Evolutionary conservation across 35 echinoderm and acorn worm species (phyloP).

Genomic region (Chiridota heheva): DNA sequence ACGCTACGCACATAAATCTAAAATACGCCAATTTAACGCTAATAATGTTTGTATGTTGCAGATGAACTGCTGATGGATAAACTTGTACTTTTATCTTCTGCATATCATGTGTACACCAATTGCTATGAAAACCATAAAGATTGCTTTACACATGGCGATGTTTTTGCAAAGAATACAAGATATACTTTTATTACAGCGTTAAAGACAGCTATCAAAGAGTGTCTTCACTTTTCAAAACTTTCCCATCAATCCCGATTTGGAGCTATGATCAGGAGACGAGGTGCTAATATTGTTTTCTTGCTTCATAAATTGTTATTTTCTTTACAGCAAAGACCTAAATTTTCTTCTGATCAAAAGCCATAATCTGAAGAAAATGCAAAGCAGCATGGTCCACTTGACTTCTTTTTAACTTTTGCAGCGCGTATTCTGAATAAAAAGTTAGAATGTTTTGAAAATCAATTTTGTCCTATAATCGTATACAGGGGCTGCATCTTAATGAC

Average conservation of each 20-base stretch:
- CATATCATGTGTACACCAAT: too few relatives aligned
- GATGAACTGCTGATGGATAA: too few relatives aligned
- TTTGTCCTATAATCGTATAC: neutral
- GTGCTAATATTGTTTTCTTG: neutral
- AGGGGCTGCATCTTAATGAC: neutral
- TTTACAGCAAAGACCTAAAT: neutral
- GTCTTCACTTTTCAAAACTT: neutral
- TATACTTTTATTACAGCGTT: neutral
- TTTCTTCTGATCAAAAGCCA: neutral
- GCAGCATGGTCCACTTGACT: too few relatives aligned
- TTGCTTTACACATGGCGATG: neutral
- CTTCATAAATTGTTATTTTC: neutral
- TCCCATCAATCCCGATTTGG: neutral
- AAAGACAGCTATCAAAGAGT: slow-evolving; percentile 1
- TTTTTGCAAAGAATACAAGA: neutral
- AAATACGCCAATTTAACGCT: too few relatives aligned
- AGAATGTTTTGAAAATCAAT: neutral
- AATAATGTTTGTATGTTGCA: too few relatives aligned
- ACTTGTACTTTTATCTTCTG: too few relatives aligned
- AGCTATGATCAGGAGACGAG: slow-evolving; percentile 21
- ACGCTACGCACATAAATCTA: too few relatives aligned
- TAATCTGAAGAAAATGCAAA: neutral
- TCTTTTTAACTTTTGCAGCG: neutral
- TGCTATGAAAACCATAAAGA: too few relatives aligned
- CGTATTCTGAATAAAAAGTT: neutral